Conservation (phyloP, 1,140 invertebrate genomes). For the Caerostris darwini region DNA sequence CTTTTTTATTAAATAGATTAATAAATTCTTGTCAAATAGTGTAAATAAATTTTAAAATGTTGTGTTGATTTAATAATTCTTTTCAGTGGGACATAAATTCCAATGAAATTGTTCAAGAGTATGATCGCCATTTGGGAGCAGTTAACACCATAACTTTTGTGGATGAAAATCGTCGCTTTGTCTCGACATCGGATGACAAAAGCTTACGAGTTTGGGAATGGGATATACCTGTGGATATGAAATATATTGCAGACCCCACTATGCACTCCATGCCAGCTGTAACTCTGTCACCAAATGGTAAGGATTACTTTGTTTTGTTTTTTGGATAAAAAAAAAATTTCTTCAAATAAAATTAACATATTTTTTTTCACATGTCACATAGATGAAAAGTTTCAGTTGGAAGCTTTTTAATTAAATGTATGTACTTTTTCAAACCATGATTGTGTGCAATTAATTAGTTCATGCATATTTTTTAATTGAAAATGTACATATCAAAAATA, state of each 20-base stretch:
- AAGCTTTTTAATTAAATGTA: too few relatives aligned
- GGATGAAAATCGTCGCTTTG: constrained; percentile 98
- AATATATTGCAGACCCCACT: constrained; percentile 99
- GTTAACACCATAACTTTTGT: constrained; percentile 99
- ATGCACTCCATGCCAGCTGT: constrained; percentile 99
- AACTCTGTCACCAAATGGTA: constrained; percentile 94
- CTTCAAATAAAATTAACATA: not conserved
- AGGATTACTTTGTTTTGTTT: not conserved
- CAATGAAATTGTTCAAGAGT: constrained; percentile 98
- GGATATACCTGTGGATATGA: constrained; percentile 99
- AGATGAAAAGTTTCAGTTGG: too few relatives aligned
- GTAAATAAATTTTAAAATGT: too few relatives aligned
- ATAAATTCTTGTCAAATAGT: too few relatives aligned
- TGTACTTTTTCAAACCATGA: too few relatives aligned
- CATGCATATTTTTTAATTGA: too few relatives aligned
- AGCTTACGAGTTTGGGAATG: constrained; percentile 99
- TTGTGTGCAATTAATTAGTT: too few relatives aligned
- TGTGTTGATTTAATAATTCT: constrained; percentile 79
- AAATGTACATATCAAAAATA: too few relatives aligned
- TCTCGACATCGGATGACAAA: constrained; percentile 99
- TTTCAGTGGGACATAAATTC: constrained; percentile 95
- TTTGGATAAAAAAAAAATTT: not conserved
- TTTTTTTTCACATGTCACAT: too few relatives aligned
- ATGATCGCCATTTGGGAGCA: constrained; percentile 98
- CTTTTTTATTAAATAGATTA: too few relatives aligned